Base-by-base conservation (phyloP, 2,888 invertebrate genomes). In the Trichopria drosophilae region DNA sequence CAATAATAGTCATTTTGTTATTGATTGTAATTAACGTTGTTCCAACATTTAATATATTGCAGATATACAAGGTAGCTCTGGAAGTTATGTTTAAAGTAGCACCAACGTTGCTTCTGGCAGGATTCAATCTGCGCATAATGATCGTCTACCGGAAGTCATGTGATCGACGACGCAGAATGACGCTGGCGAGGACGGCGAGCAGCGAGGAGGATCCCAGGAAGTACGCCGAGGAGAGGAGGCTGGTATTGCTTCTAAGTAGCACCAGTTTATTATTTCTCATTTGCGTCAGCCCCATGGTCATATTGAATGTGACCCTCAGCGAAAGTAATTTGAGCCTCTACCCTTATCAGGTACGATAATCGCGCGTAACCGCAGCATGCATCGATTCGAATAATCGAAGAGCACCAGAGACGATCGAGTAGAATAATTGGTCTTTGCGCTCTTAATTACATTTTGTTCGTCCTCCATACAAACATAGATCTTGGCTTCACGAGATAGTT, bases 251-350 rank as follows among this genome's bases (percentile, higher is more conserved):
- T 29, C 72, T 86, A 39, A 84, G 84, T 22, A 84, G 83, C 51
- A 86, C 85, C 4, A 84, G 84, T 57, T 81, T 85, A 41, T 70
- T 86, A 32, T 86, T 86, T 70, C 76, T 86, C 39, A 79, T 85
- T 13, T 86, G 86, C 70, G 84, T 86, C 23, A 85, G 84, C 12
- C 86, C 86, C 1, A 85, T 86, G 85, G 84, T 85, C 44, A 83
- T 86, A 57, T 77, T 86, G 10, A 85, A 85, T 63, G 82, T 86
- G 58, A 85, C 85, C 9, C 76, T 86, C 56, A 84, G 83, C 23
- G 81, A 84, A 59, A 78, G 79, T 53, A 83, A 84, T 65, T 73
- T 84, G 59, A 79, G 79, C 29, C 78, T 79, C 59, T 84, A 82
- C 67, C 79, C 83, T 28, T 85, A 85, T 71, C 85, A 85, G 78